Base-by-base conservation (phyloP, 2,797 vertebrate genomes). In the Manis javanica region DNA sequence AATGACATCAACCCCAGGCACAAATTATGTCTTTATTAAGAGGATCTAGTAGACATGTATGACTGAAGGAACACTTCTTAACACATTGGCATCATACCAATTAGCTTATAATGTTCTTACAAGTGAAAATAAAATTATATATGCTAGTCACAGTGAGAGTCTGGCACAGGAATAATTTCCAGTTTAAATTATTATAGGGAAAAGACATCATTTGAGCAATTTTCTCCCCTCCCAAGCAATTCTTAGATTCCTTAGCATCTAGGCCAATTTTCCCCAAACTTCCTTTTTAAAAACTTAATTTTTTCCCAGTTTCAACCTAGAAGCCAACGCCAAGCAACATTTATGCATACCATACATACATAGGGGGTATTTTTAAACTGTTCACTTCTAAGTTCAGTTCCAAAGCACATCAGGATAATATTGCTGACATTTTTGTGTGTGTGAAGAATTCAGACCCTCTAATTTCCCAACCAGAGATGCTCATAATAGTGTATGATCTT, bases 141-240 rank as follows among this genome's bases (percentile, higher is more conserved):
- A 87, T 71, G 23, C 46, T 57, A 94, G 61, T 85, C 88, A 88
- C 72, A 46, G 61, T 74, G 79, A 77, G 14, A 63, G 59, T 53
- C 57, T 53, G 23, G 29, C 29, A 13, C 59, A 71, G 55, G 24
- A 86, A 94, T 46, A 46, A 46, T 46, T 46, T 46, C 49, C 75
- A 95, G 63, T 9, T 91, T 87, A 95, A 63, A 69, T 92, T 91
- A 71, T 57, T 71, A 79, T 2, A 95, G 46, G 55, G 39, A 23
- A 90, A 91, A 88, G 53, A 61, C 26, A 57, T 31, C 2, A 0
- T 72, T 23, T 83, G 39, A 94, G 46, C 57, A 85, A 29, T 77
- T 91, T 92, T 79, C 53, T 63, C 37, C 63, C 8, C 23, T 86
- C 42, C 49, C 2, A 0, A 79, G 63, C 42, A 15, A 86, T 9